phyloP scores from a whole-genome alignment of 2,797 vertebrate species.

The Notoglanidium macrostoma region DNA sequence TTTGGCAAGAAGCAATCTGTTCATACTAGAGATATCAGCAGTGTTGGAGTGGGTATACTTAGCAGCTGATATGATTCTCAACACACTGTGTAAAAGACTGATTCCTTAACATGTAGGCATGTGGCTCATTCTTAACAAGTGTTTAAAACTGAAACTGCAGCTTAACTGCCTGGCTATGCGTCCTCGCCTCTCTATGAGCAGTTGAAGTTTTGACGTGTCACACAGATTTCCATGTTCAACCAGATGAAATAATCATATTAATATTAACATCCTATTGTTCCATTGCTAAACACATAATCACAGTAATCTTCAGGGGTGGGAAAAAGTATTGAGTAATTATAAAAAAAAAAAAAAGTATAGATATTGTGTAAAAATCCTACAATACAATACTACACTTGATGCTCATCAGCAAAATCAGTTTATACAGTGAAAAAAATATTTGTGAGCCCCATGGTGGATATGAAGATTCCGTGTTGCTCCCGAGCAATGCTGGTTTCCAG shows the following conservation, averaged over 20 bases:
- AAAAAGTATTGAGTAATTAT: too few relatives aligned
- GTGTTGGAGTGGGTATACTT: background rate
- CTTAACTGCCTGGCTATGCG: background rate
- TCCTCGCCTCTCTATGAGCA: background rate
- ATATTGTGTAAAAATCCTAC: too few relatives aligned
- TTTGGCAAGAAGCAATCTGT: conserved; percentile 18
- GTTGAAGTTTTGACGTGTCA: background rate
- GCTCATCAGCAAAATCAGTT: too few relatives aligned
- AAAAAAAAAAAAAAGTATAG: too few relatives aligned
- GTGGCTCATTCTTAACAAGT: conserved; percentile 1
- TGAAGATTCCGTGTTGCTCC: too few relatives aligned
- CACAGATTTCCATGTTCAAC: background rate
- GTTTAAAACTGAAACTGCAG: background rate
- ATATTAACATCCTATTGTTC: conserved; percentile 14
- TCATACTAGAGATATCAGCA: background rate
- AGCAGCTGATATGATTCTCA: conserved; percentile 12
- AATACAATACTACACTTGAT: too few relatives aligned
- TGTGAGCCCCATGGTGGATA: too few relatives aligned
- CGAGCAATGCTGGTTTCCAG: too few relatives aligned
- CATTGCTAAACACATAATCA: background rate
- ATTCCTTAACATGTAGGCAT: background rate
- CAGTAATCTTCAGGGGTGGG: background rate
- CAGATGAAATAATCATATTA: conserved; percentile 8
- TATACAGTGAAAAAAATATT: too few relatives aligned
- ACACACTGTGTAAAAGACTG: conserved; percentile 9